phyloP scores from a whole-genome alignment of 2,888 invertebrate genomes.

The Mesorhabditis sp. region DNA sequence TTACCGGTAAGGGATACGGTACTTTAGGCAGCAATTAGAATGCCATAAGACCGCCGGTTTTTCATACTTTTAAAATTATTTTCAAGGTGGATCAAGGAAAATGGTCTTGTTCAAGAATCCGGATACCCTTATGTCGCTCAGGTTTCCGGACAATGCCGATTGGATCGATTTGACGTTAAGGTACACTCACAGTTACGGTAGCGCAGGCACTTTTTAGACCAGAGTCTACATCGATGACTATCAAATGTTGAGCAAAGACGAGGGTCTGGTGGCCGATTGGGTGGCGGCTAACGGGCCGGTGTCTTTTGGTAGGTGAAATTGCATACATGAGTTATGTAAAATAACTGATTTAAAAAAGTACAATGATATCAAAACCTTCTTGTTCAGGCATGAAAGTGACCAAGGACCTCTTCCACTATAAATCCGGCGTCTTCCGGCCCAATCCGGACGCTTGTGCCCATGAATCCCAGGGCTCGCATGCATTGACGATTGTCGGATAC shows the following conservation, averaged over 20 bases:
- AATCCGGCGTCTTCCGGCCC: conserved; percentile 44
- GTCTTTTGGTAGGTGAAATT: conserved; percentile 30
- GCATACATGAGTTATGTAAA: too few species aligned
- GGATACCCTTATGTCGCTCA: conserved; percentile 28
- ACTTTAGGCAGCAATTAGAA: background rate
- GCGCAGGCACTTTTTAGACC: conserved; percentile 16
- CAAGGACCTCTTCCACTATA: conserved; percentile 42
- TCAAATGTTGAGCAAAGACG: conserved; percentile 24
- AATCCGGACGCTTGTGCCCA: conserved; percentile 30
- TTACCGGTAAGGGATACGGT: conserved; percentile 25
- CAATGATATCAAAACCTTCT: background rate
- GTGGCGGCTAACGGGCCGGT: conserved; percentile 44
- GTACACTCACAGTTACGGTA: background rate
- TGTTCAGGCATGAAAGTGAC: conserved; percentile 47
- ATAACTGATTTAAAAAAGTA: background rate
- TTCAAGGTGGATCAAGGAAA: conserved; percentile 33
- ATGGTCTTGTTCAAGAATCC: conserved; percentile 35
- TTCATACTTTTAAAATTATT: conserved; percentile 2
- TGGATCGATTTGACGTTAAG: conserved; percentile 14
- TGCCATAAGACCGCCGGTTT: background rate
- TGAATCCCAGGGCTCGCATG: conserved; percentile 41
- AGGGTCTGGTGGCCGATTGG: conserved; percentile 45
- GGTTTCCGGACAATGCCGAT: conserved; percentile 24
- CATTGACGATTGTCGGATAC: conserved; percentile 47
- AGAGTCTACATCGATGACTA: conserved; percentile 32